Conservation (phyloP, 1,140 invertebrate species). For the Ctenoplectra terminalis region DNA sequence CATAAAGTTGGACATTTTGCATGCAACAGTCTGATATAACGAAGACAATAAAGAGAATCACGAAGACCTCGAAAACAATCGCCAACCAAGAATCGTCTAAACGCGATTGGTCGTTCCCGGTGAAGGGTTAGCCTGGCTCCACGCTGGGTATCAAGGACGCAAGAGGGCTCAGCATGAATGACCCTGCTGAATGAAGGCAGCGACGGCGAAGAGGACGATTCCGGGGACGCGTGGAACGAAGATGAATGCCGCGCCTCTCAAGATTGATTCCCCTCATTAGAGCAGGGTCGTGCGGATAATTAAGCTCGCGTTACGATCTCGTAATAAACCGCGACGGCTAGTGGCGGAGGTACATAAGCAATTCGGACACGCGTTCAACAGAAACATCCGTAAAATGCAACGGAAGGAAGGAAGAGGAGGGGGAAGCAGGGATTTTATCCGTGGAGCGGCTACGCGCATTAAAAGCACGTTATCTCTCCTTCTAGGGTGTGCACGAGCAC, state of each 20-base stretch:
- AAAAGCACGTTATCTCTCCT: constrained; percentile 67
- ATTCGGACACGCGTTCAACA: constrained; percentile 46
- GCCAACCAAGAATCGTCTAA: not conserved
- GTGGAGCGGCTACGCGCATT: constrained; percentile 44
- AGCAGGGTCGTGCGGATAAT: constrained; percentile 56
- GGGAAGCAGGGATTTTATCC: not conserved
- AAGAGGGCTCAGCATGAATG: constrained; percentile 43
- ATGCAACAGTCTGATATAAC: not conserved
- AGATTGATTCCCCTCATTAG: constrained; percentile 70
- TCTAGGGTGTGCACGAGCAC: constrained; percentile 33
- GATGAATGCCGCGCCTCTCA: constrained; percentile 60
- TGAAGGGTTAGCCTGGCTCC: constrained; percentile 11
- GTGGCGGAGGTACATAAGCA: not conserved
- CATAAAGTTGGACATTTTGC: too few species aligned
- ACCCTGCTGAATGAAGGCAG: constrained; percentile 38
- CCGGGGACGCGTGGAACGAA: constrained; percentile 49
- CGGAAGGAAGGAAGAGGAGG: not conserved
- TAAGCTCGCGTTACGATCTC: constrained; percentile 66
- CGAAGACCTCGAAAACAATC: not conserved
- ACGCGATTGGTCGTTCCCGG: not conserved
- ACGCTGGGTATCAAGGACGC: constrained; percentile 19
- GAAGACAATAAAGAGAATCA: not conserved
- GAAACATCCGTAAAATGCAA: constrained; percentile 56
- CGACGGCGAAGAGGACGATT: constrained; percentile 18
- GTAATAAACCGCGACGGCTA: constrained; percentile 45